Conservation (phyloP, 2,797 vertebrate species). For the Xenops minutus region DNA sequence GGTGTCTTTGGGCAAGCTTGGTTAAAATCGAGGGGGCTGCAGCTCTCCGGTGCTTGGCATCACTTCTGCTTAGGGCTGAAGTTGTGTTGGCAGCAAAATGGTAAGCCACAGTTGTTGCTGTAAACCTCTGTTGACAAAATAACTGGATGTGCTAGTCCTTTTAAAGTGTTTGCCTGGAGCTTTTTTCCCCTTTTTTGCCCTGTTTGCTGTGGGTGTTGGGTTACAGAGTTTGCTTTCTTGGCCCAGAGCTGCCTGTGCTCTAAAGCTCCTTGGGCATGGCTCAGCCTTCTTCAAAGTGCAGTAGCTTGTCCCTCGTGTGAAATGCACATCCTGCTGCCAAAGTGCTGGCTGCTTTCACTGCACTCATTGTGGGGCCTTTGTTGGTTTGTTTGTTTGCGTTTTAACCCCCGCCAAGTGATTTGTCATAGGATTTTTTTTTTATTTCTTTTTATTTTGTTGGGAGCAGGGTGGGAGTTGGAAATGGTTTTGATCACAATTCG, state of each 20-base stretch:
- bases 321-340: conserved; percentile 12
- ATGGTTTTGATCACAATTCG: not conserved
- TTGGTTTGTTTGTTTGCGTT: not conserved
- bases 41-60: not conserved
- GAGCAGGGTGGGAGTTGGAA: not conserved
- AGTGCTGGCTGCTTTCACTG: not conserved
- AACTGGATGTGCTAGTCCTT: not conserved
- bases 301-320: not conserved
- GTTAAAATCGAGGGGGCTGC: not conserved
- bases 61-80: not conserved
- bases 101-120: not conserved
- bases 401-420: not conserved
- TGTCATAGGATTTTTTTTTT: not conserved
- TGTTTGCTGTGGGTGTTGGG: not conserved
- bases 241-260: not conserved
- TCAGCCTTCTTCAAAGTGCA: not conserved
- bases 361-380: not conserved
- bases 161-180: not conserved
- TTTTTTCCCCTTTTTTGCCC: not conserved
- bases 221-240: conserved; percentile 26
- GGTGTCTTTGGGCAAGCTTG: not conserved
- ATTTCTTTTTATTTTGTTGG: not conserved
- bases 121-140: conserved; percentile 27
- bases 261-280: conserved; percentile 3
- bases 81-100: not conserved